A percentile compares a stretch with the other conserved stretches of the same genome.
phyloP scores from a whole-genome alignment of 2,797 vertebrate species.

The Fringilla coelebs region DNA sequence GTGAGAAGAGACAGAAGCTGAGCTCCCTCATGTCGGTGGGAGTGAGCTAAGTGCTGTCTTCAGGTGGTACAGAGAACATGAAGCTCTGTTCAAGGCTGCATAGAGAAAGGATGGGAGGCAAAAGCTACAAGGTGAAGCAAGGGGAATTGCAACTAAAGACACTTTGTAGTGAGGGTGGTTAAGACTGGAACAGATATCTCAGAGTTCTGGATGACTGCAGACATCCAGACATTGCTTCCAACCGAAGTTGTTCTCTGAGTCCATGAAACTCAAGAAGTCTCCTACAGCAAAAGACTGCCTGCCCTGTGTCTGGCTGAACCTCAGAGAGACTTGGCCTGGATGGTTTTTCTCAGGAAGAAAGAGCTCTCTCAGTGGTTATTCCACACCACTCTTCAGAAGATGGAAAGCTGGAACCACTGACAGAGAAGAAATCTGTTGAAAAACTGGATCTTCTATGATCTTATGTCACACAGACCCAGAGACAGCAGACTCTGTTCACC shows the following conservation, averaged over 20 bases:
- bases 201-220: neutral
- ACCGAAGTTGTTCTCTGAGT: neutral
- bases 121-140: neutral
- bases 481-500: neutral
- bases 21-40: neutral
- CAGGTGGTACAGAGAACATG: neutral
- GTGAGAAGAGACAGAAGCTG: neutral
- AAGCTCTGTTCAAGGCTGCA: neutral
- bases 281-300: neutral
- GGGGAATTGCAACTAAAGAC: neutral
- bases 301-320: neutral
- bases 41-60: neutral
- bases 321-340: neutral
- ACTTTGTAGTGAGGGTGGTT: neutral
- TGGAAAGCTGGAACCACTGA: neutral
- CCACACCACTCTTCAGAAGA: neutral
- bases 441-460: neutral
- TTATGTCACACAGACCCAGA: neutral
- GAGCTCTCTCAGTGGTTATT: neutral
- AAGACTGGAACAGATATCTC: neutral
- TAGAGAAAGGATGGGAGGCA: neutral
- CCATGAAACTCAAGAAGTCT: neutral
- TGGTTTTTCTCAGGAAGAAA: neutral
- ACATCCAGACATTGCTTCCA: neutral
- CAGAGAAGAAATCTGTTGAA: neutral